These are phyloP conservation scores for Cryptophagus acutangulus DNA, from an alignment of 2,888 invertebrate species.

Conservation along the genomic window DNA sequence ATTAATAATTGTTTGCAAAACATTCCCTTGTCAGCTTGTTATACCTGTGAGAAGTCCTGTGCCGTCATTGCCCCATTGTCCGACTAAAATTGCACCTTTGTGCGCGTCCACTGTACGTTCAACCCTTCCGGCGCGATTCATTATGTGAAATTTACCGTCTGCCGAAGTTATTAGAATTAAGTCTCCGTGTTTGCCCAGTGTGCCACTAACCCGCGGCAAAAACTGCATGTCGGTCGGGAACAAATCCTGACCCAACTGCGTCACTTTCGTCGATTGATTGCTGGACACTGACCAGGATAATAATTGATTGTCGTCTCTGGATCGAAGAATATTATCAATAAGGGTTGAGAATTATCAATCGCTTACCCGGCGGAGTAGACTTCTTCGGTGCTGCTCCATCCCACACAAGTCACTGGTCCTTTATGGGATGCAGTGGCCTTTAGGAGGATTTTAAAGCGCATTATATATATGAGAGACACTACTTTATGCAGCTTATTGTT, in stretches of 20 bases:
- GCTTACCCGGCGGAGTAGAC: slow-evolving; percentile 82
- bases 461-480: slow-evolving; percentile 46
- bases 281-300: slow-evolving; percentile 83
- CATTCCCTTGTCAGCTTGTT: too few species aligned
- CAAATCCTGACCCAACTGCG: slow-evolving; percentile 76
- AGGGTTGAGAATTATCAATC: not conserved
- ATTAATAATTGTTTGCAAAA: slow-evolving; percentile 2
- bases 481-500: too few species aligned
- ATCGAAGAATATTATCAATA: too few species aligned
- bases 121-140: slow-evolving; percentile 83
- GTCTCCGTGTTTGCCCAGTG: slow-evolving; percentile 60
- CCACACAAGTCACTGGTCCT: slow-evolving; percentile 82
- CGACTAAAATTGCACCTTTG: slow-evolving; percentile 82
- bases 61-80: slow-evolving; percentile 93
- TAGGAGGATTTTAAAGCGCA: slow-evolving; percentile 78
- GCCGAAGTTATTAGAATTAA: slow-evolving; percentile 80
- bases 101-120: slow-evolving; percentile 93
- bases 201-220: slow-evolving; percentile 64
- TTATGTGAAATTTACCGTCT: slow-evolving; percentile 86
- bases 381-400: slow-evolving; percentile 93
- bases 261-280: slow-evolving; percentile 69
- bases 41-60: slow-evolving; percentile 85
- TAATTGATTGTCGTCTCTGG: slow-evolving; percentile 88
- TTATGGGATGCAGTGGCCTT: slow-evolving; percentile 71
- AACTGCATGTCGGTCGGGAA: slow-evolving; percentile 89